A percentile compares a stretch with the other conserved stretches of the same genome.
phyloP scores from a whole-genome alignment of 1,140 invertebrate genomes.

The Phymorhynchus buccinoides region DNA sequence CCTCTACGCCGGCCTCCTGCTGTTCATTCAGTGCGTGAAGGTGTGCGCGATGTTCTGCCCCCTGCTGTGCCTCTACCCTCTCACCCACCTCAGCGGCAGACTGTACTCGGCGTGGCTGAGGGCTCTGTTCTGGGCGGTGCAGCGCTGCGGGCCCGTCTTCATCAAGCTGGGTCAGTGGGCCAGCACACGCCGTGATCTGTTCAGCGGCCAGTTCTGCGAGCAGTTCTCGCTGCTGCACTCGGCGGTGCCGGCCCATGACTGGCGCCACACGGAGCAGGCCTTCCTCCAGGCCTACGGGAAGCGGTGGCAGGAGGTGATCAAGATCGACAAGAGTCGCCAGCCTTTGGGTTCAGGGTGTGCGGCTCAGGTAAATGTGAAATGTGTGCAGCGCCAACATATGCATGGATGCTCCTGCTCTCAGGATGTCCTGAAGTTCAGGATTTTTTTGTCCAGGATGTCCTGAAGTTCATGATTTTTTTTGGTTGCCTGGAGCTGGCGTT shows the following conservation, averaged over 20 bases:
- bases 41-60: slow-evolving; percentile 46
- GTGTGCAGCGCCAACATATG: neutral
- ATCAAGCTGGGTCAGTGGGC: slow-evolving; percentile 77
- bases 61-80: slow-evolving; percentile 49
- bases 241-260: slow-evolving; percentile 70
- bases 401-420: neutral
- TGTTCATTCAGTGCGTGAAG: slow-evolving; percentile 43
- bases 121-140: slow-evolving; percentile 57
- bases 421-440: no score
- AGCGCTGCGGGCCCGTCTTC: slow-evolving; percentile 75
- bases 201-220: slow-evolving; percentile 73
- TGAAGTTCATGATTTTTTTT: no score
- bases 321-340: slow-evolving; percentile 64
- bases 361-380: slow-evolving; percentile 73
- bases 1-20: neutral
- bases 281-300: slow-evolving; percentile 51
- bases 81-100: slow-evolving; percentile 41
- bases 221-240: slow-evolving; percentile 73
- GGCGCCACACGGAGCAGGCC: slow-evolving; percentile 47
- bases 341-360: slow-evolving; percentile 77
- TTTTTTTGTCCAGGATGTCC: no score
- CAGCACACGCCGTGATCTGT: slow-evolving; percentile 74
- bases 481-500: no score
- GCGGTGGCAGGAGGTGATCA: slow-evolving; percentile 51
- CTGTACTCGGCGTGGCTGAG: slow-evolving; percentile 44